phyloP scores from a whole-genome alignment of 2,797 vertebrate genomes.

The Aeoliscus strigatus region DNA sequence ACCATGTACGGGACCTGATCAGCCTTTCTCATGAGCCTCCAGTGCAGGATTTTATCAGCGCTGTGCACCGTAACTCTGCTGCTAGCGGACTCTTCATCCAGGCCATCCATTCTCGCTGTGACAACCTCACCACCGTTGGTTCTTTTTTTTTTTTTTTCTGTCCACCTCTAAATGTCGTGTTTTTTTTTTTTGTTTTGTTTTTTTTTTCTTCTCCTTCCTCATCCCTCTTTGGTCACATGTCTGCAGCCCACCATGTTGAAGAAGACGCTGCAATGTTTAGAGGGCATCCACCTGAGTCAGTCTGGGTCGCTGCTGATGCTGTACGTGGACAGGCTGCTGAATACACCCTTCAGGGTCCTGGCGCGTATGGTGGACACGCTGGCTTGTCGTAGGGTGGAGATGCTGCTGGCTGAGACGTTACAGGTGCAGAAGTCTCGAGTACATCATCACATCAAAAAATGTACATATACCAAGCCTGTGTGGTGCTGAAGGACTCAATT shows the following conservation, averaged over 20 bases:
- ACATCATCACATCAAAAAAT: no score
- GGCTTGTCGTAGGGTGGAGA: constrained; percentile 94
- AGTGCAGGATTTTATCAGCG: constrained; percentile 97
- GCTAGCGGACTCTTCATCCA: constrained; percentile 98
- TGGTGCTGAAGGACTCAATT: no score
- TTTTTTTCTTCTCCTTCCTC: not conserved
- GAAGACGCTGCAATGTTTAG: constrained; percentile 94
- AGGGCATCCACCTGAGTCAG: constrained; percentile 97
- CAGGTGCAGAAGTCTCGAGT: no score
- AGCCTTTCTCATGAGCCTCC: constrained; percentile 93
- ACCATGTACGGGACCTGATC: constrained; percentile 95
- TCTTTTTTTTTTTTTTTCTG: not conserved
- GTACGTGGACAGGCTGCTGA: constrained; percentile 91
- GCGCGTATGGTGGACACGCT: constrained; percentile 95
- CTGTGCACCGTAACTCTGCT: constrained; percentile 93
- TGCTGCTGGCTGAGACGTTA: constrained; percentile 91
- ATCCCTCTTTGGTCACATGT: constrained; percentile 10
- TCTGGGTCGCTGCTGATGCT: constrained; percentile 91
- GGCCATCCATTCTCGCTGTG: constrained; percentile 96
- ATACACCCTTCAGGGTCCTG: constrained; percentile 90
- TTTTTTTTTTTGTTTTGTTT: not conserved
- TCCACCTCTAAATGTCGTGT: not conserved
- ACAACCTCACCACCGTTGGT: constrained; percentile 79
- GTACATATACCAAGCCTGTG: no score
- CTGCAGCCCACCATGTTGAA: constrained; percentile 87